Conservation (phyloP, 2,113 vertebrate species). For the Helogale parvula region DNA sequence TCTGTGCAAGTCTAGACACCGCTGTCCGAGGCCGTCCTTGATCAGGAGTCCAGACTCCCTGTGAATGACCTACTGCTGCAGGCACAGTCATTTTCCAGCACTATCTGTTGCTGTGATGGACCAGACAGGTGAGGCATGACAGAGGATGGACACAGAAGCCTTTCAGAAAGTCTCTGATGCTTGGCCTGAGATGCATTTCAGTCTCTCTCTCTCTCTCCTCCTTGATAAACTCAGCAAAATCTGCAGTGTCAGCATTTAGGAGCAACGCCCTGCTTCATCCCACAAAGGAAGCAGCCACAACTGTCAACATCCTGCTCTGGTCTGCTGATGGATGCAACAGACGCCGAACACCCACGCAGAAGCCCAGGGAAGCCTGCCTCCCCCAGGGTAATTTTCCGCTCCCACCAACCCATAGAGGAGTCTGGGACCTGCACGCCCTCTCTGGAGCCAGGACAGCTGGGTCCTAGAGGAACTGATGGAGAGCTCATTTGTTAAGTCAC, state of each 20-base stretch:
- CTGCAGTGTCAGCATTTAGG: neutral
- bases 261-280: neutral
- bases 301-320: conserved; percentile 1
- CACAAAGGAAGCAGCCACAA: conserved; percentile 25
- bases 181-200: neutral
- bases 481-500: accelerated
- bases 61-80: accelerated
- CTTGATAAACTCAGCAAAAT: neutral
- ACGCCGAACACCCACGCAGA: neutral
- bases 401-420: neutral
- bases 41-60: neutral
- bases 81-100: neutral
- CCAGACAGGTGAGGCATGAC: neutral
- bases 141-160: neutral
- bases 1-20: accelerated
- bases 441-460: neutral
- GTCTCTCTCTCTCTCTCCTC: neutral
- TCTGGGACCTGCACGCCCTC: neutral
- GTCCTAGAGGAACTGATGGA: neutral
- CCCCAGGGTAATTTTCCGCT: accelerated
- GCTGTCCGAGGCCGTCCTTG: neutral
- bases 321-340: neutral
- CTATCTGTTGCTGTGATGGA: neutral
- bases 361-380: neutral
- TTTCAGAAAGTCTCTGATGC: neutral